Evolutionary conservation across 2,888 invertebrate genomes (phyloP).

Genomic region (Heliconius hortense): DNA sequence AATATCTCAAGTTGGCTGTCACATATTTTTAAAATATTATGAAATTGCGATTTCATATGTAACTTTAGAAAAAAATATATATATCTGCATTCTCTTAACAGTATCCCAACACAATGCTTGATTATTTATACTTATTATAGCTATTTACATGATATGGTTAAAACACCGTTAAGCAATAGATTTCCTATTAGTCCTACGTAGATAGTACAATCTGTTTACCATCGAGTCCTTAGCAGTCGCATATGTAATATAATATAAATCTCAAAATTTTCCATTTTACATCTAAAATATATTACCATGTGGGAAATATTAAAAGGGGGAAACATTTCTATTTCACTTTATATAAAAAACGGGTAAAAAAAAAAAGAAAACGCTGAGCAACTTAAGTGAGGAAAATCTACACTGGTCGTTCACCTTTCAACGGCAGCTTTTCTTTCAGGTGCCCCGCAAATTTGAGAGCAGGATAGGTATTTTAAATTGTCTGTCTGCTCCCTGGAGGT

Average conservation of each 20-base stretch:
- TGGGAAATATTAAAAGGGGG: slow-evolving; percentile 23
- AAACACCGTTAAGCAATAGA: background rate
- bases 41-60: background rate
- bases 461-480: slow-evolving; percentile 50
- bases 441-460: slow-evolving; percentile 46
- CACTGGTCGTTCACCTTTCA: slow-evolving; percentile 46
- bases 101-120: background rate
- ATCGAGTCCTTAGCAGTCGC: background rate
- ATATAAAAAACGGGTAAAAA: slow-evolving; percentile 21
- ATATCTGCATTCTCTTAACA: too few species aligned
- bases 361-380: slow-evolving; percentile 31
- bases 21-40: background rate
- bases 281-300: slow-evolving; percentile 1
- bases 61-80: background rate
- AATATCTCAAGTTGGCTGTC: slow-evolving; percentile 20
- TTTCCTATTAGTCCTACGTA: background rate
- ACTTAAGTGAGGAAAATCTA: slow-evolving; percentile 42
- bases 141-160: background rate
- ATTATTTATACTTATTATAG: background rate
- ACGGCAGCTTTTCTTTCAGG: slow-evolving; percentile 46
- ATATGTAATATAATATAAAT: background rate
- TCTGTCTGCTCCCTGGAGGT: slow-evolving; percentile 49
- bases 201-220: too few species aligned
- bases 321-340: slow-evolving; percentile 19
- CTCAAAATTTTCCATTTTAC: background rate